Conservation (phyloP, 1,140 invertebrate species). For the Battus philenor region DNA sequence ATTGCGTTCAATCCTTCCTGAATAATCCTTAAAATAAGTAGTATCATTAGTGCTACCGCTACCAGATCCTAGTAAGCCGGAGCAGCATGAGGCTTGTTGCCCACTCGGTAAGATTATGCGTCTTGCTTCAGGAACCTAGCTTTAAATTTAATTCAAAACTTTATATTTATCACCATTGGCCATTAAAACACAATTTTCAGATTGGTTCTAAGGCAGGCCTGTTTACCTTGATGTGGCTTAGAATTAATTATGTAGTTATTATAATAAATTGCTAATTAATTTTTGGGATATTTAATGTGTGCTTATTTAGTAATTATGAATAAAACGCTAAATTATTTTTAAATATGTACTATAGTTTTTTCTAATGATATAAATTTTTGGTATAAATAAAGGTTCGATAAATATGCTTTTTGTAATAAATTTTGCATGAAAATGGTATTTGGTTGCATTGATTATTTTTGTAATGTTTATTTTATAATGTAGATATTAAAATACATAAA, state of each 20-base stretch:
- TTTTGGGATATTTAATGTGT: background rate
- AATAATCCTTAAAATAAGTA: slow-evolving; percentile 70
- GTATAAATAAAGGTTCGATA: background rate
- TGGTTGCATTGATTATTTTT: slow-evolving; percentile 16
- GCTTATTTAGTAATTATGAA: background rate
- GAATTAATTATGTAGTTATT: slow-evolving; percentile 7
- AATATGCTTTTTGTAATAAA: background rate
- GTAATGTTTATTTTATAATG: slow-evolving; percentile 8
- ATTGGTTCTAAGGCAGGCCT: slow-evolving; percentile 43
- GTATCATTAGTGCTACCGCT: slow-evolving; percentile 86
- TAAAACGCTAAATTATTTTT: slow-evolving; percentile 1
- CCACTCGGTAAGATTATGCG: slow-evolving; percentile 81
- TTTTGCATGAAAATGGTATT: slow-evolving; percentile 16
- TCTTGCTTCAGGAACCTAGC: slow-evolving; percentile 36
- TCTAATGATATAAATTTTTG: background rate
- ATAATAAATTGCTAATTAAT: slow-evolving; percentile 8
- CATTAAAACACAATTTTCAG: slow-evolving; percentile 18
- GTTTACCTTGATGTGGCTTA: slow-evolving; percentile 29
- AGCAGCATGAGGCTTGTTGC: slow-evolving; percentile 92
- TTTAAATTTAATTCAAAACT: slow-evolving; percentile 18
- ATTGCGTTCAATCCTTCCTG: slow-evolving; percentile 47
- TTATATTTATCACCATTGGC: slow-evolving; percentile 22
- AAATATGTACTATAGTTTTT: background rate
- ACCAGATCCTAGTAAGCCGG: slow-evolving; percentile 88
- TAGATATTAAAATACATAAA: slow-evolving; percentile 10